These are phyloP conservation scores for Nyctalus aviator DNA, from an alignment of 2,797 vertebrate genomes.

Conservation along the genomic window DNA sequence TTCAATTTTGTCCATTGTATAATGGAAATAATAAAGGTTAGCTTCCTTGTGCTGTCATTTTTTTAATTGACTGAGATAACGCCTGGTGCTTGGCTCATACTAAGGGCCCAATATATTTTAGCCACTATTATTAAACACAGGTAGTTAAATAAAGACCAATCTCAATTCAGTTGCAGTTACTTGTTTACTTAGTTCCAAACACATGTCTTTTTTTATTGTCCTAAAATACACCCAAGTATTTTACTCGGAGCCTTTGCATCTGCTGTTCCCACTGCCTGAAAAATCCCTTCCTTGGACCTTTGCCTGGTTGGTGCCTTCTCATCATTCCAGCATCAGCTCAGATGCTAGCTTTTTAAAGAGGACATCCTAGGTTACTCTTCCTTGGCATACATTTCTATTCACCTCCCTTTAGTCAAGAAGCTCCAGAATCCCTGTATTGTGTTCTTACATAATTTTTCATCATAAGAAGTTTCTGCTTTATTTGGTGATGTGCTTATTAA, in stretches of 20 bases:
- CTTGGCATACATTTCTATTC: not conserved
- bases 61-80: not conserved
- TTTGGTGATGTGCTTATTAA: not conserved
- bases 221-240: not conserved
- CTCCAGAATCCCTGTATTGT: not conserved
- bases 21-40: not conserved
- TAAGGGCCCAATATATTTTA: not conserved
- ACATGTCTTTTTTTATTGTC: not conserved
- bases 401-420: fast-evolving
- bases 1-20: not conserved
- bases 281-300: not conserved
- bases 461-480: not conserved
- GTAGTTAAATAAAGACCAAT: not conserved
- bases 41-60: not conserved
- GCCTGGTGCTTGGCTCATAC: not conserved
- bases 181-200: not conserved
- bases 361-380: not conserved
- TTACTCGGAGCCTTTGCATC: not conserved
- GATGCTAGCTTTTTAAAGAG: not conserved
- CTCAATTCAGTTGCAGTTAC: not conserved
- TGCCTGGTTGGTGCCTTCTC: not conserved
- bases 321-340: not conserved
- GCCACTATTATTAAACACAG: not conserved
- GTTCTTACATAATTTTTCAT: not conserved
- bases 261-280: not conserved